Evolutionary conservation across 2,113 vertebrate genomes (phyloP), one percentile per base, ranked within the genome.

Genomic region (Aegotheles bennettii): DNA sequence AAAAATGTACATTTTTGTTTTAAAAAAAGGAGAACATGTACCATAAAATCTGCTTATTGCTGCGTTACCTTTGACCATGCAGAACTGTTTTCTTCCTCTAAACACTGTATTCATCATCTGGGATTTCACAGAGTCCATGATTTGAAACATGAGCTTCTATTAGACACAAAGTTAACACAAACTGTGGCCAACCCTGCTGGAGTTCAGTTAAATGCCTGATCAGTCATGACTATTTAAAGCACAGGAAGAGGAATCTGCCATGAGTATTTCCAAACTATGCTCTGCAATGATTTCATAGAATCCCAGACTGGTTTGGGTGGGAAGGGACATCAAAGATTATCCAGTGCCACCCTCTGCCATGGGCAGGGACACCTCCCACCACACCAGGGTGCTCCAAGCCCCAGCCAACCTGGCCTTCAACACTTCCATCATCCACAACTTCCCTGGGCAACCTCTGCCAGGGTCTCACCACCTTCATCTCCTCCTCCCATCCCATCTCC

Each of bases 191-290:
- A 10, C n/a, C 25, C 43, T 36, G 43, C 38, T 17, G 48, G 6
- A 84, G 56, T 10, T 31, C 74, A 26, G 42, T n/a, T 0, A 35
- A 56, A 42, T 3, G 17, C 6, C 4, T 56, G 16, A 78, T 61
- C 13, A 23, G 8, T 17, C 67, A 25, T 45, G 19, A 24, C 3
- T 21, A 20, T 20, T 57, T 26, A 10, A 13, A 53, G 89, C 56
- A 28, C 45, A 24, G 60, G 5, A 13, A 33, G 60, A 25, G 19
- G 60, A 60, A 17, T 28, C 5, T 12, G 43, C 38, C 48, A 21
- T 0, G 1, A 36, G 33, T 9, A 13, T 26, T 17, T 69, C 36
- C 42, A 26, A 68, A 56, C 16, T 23, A 19, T 0, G 3, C 48
- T 11, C 71, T 31, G 33, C 51, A 12, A 57, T 3, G 21, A 19